phyloP scores from a whole-genome alignment of 2,888 invertebrate genomes.

The Perizoma flavofasciatum region DNA sequence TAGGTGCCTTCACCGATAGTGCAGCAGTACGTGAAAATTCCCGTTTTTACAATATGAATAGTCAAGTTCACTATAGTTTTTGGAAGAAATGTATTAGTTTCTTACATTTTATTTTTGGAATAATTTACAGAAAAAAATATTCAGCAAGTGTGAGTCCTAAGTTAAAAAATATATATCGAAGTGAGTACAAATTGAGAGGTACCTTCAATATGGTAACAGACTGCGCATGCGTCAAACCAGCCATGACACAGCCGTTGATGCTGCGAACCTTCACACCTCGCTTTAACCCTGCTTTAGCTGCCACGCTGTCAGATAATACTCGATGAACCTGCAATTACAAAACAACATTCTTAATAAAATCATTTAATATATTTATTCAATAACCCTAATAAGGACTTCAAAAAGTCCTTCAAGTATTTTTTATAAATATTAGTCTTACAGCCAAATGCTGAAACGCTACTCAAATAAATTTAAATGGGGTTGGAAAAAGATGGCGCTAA shows the following conservation, averaged over 20 bases:
- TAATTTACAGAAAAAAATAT: too few relatives aligned
- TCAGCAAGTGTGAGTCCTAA: neutral
- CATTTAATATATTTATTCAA: neutral
- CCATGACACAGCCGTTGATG: slow-evolving; percentile 93
- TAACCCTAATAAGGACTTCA: neutral
- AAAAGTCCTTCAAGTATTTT: too few relatives aligned
- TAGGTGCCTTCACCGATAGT: too few relatives aligned
- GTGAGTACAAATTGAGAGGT: slow-evolving; percentile 28
- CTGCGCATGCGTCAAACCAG: slow-evolving; percentile 93
- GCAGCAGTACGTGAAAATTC: too few relatives aligned
- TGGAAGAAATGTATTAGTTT: too few relatives aligned
- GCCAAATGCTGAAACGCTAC: too few relatives aligned
- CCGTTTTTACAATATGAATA: too few relatives aligned
- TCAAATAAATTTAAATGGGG: too few relatives aligned
- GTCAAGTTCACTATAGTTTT: too few relatives aligned
- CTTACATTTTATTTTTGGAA: too few relatives aligned
- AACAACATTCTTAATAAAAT: neutral
- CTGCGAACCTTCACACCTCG: slow-evolving; percentile 94
- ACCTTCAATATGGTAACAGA: slow-evolving; percentile 95
- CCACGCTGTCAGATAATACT: slow-evolving; percentile 92
- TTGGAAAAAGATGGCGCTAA: too few relatives aligned
- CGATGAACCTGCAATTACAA: slow-evolving; percentile 88
- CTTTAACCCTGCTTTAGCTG: slow-evolving; percentile 93
- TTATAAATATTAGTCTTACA: too few relatives aligned
- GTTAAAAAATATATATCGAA: slow-evolving; percentile 1